Evolutionary conservation across 2,113 vertebrate genomes (phyloP), one percentile per base, ranked within the genome.

Genomic region (Potamarius usumacintae): DNA sequence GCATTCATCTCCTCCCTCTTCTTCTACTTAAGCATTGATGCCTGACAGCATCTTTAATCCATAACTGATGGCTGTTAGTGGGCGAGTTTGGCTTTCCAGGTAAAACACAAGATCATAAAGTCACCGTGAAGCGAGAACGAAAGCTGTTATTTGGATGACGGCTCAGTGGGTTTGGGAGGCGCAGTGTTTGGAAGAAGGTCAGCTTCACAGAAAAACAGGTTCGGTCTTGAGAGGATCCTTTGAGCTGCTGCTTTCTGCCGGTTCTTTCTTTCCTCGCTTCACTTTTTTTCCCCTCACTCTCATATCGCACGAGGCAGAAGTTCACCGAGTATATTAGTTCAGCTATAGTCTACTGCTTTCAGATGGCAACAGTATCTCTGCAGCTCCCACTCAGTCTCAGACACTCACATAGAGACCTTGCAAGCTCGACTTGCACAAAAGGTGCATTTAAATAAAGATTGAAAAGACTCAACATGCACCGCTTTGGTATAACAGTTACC

Each of bases 311-410:
- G n/a, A 79, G 50, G 14, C 10, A 69, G 82, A 42, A 83, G 82
- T 87, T 87, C 82, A 88, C 8, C 5, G 82, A 65, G 87, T 88
- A 79, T 79, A 79, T 57, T 69, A 58, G 72, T 79, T 78, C 82
- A 78, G 87, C 72, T 77, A 55, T 14, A 50, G 52, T 17, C 42
- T 20, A 15, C 30, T 63, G 86, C 79, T 50, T 69, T 74, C 79
- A 82, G 65, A 87, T 22, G 5, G 52, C 42, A 48, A 82, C 86
- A 52, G 22, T 25, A 78, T 71, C 18, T 48, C 22, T 52, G 12
- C 22, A 67, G 62, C 71, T 71, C 76, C 53, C 83, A 85, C 74
- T 85, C 50, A 52, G 60, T 71, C 30, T 65, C 87, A 71, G 34
- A 52, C 62, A 34, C 53, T 77, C 58, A 88, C 30, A 85, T 76